phyloP scores from a whole-genome alignment of 2,797 vertebrate genomes.

The Vireo griseus region DNA sequence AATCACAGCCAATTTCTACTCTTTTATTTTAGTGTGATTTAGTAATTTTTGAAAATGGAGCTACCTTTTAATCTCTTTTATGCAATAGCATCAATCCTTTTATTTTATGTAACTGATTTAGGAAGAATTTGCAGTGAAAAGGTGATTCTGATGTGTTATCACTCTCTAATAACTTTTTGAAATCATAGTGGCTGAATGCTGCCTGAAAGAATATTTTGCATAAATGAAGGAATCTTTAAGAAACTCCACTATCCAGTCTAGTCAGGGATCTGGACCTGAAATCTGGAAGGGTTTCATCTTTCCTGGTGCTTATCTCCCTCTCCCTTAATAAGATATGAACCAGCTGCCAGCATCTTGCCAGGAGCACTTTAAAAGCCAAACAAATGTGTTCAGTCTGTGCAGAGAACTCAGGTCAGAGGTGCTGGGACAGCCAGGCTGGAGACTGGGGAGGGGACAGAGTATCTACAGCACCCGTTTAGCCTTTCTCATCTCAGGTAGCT shows the following conservation, averaged over 20 bases:
- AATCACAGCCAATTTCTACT: background rate
- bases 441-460: background rate
- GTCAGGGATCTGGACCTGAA: background rate
- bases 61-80: background rate
- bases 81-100: background rate
- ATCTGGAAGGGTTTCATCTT: background rate
- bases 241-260: background rate
- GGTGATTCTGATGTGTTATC: background rate
- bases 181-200: background rate
- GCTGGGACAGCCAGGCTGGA: background rate
- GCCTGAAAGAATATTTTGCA: background rate
- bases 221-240: background rate
- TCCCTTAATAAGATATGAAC: background rate
- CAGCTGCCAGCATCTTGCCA: background rate
- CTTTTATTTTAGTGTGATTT: background rate
- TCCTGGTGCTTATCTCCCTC: background rate
- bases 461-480: background rate
- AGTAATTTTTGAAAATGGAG: background rate
- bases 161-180: background rate
- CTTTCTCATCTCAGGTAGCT: background rate
- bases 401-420: background rate
- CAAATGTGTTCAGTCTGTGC: background rate
- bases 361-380: background rate
- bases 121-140: background rate
- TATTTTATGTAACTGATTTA: background rate